These are phyloP conservation scores for Eretmochelys imbricata DNA, from an alignment of 2,113 vertebrate species.

Conservation along the genomic window DNA sequence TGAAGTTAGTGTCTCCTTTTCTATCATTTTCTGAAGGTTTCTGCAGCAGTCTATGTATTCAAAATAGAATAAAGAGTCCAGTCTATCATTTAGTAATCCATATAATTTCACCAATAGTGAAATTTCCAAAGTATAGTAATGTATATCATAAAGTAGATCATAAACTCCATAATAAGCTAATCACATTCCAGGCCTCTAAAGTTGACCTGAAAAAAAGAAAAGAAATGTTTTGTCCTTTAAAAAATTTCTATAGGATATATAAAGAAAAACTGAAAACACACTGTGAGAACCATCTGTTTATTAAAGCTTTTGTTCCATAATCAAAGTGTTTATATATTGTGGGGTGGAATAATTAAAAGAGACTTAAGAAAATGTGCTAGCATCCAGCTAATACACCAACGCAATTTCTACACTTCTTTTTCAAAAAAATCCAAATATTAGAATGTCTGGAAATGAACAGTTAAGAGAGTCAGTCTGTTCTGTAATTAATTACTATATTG, in stretches of 20 bases:
- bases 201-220: not conserved
- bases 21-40: not conserved
- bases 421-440: too few species aligned
- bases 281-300: not conserved
- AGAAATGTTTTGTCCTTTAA: not conserved
- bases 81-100: not conserved
- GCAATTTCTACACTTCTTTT: too few species aligned
- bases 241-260: not conserved
- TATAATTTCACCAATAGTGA: not conserved
- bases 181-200: not conserved
- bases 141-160: not conserved
- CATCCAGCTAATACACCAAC: not conserved
- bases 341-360: not conserved
- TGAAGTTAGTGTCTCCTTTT: not conserved
- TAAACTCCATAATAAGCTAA: not conserved
- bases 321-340: not conserved
- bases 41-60: not conserved
- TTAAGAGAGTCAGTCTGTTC: too few species aligned
- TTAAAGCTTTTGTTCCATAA: not conserved
- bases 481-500: too few species aligned
- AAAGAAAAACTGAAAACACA: not conserved
- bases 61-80: not conserved
- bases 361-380: not conserved
- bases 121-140: not conserved
- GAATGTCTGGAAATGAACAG: too few species aligned